Percentiles rank a stretch among this genome's conserved stretches.
Conservation (phyloP, 2,888 invertebrate genomes). For the Apamea anceps region DNA sequence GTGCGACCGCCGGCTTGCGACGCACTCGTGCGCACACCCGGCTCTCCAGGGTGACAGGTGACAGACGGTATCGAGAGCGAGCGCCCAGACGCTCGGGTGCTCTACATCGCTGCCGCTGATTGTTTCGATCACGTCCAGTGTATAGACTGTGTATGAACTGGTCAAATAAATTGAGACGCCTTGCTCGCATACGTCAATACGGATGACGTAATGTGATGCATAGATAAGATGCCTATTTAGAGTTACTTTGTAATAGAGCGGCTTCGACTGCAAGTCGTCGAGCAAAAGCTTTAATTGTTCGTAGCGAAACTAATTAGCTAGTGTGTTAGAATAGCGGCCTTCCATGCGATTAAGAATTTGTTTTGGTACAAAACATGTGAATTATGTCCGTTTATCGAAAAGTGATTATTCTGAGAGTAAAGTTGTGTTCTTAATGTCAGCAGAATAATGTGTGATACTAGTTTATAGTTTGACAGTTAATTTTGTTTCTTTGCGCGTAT, state of each 20-base stretch:
- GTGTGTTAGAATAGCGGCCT: slow-evolving; percentile 74
- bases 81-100: slow-evolving; percentile 59
- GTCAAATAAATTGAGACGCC: slow-evolving; percentile 83
- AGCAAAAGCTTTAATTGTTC: slow-evolving; percentile 87
- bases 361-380: slow-evolving; percentile 70
- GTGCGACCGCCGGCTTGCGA: slow-evolving; percentile 79
- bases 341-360: slow-evolving; percentile 71
- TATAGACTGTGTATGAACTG: slow-evolving; percentile 72
- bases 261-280: slow-evolving; percentile 80
- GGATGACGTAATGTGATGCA: slow-evolving; percentile 89
- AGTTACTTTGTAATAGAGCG: slow-evolving; percentile 78
- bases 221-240: slow-evolving; percentile 81
- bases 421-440: slow-evolving; percentile 66
- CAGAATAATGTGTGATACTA: slow-evolving; percentile 87
- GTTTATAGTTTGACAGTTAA: slow-evolving; percentile 75
- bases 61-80: slow-evolving; percentile 56
- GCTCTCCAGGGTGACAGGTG: slow-evolving; percentile 53
- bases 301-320: slow-evolving; percentile 78
- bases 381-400: slow-evolving; percentile 65
- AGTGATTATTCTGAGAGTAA: slow-evolving; percentile 67
- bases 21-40: slow-evolving; percentile 66
- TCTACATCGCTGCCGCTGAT: slow-evolving; percentile 65
- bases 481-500: slow-evolving; percentile 63
- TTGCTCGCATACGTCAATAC: slow-evolving; percentile 89
- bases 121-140: slow-evolving; percentile 68